Conservation (phyloP, 2,113 vertebrate genomes). For the Myotis yumanensis region DNA sequence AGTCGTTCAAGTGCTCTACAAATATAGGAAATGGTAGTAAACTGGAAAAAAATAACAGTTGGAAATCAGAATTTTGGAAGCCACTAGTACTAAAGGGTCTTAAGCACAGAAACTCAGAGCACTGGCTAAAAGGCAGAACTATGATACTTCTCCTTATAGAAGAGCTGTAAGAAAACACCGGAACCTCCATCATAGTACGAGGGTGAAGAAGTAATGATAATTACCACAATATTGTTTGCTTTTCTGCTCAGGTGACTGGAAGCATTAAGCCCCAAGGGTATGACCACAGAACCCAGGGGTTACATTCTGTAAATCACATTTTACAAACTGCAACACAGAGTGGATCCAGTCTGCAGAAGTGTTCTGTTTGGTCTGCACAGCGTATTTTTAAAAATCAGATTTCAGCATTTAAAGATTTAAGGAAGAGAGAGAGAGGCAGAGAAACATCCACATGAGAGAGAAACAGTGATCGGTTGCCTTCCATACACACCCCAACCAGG, state of each 20-base stretch:
- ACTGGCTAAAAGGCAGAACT: background rate
- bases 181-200: background rate
- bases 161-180: background rate
- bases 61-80: slow-evolving; percentile 17
- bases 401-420: slow-evolving; percentile 21
- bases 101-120: background rate
- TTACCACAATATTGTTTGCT: background rate
- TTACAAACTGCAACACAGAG: background rate
- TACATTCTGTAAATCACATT: background rate
- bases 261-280: background rate
- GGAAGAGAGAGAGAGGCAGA: too few species aligned
- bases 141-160: background rate
- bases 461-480: too few species aligned
- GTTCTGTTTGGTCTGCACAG: background rate
- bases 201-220: background rate
- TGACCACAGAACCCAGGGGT: background rate
- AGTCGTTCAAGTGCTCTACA: slow-evolving; percentile 48
- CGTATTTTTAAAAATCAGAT: background rate
- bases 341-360: background rate
- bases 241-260: background rate
- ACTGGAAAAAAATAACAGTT: slow-evolving; percentile 8
- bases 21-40: slow-evolving; percentile 62
- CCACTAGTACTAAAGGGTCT: background rate
- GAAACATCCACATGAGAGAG: too few species aligned
- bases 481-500: too few species aligned